Percentiles rank a stretch among this genome's conserved stretches.
Conservation (phyloP, 2,113 vertebrate genomes). For the Microtus oregoni region DNA sequence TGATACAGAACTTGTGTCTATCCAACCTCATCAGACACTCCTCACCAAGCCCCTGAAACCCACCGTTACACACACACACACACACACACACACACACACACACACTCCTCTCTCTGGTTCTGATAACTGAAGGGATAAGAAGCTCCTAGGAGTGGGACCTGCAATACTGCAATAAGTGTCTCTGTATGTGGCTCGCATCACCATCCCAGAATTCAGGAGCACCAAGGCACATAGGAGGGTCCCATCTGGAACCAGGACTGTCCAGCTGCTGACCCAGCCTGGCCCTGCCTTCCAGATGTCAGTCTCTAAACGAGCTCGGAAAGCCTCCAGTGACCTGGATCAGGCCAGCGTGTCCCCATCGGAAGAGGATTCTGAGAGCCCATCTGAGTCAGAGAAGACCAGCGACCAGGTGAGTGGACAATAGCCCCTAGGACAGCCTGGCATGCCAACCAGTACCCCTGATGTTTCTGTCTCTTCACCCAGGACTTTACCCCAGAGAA, state of each 20-base stretch:
- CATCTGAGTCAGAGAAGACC: slow-evolving; percentile 95
- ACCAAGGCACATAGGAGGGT: background rate
- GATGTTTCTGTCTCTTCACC: background rate
- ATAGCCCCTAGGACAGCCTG: background rate
- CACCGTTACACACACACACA: too few relatives aligned
- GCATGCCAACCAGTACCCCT: accelerated
- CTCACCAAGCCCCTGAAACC: background rate
- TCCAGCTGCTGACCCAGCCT: background rate
- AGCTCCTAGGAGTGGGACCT: background rate
- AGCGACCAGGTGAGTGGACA: slow-evolving; percentile 93
- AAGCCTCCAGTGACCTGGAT: slow-evolving; percentile 94
- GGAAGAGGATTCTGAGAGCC: slow-evolving; percentile 93
- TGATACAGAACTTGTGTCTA: background rate
- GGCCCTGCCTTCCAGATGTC: slow-evolving; percentile 79
- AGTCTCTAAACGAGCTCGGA: slow-evolving; percentile 89
- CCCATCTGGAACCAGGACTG: background rate
- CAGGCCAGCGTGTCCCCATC: slow-evolving; percentile 93
- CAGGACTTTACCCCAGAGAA: slow-evolving; percentile 98
- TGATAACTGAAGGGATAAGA: background rate
- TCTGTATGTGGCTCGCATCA: background rate
- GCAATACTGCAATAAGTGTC: background rate
- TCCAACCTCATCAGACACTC: background rate
- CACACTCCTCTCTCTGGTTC: too few relatives aligned
- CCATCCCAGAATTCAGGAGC: background rate
- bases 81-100: too few relatives aligned